Evolutionary conservation across 2,888 invertebrate genomes (phyloP).

Genomic region (Ptycholaimellus sp.): DNA sequence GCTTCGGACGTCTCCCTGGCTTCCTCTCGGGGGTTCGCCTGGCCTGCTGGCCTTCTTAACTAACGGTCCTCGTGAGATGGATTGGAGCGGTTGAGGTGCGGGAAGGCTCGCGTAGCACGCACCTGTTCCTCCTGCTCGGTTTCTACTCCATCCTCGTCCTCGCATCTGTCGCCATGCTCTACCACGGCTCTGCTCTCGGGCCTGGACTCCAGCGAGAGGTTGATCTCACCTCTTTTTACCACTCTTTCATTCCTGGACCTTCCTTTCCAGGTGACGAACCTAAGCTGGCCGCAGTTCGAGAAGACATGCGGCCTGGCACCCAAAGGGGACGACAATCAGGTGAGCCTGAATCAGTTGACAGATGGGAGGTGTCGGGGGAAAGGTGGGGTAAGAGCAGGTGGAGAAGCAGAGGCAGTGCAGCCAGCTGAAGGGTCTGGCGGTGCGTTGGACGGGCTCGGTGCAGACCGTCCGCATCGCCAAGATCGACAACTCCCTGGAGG

Average conservation of each 20-base stretch:
- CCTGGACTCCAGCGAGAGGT: too few relatives aligned
- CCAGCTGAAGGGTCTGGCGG: constrained; percentile 15
- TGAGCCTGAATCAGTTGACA: too few relatives aligned
- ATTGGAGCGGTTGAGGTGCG: too few relatives aligned
- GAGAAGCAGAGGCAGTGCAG: constrained; percentile 12
- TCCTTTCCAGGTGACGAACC: too few relatives aligned
- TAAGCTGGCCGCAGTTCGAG: constrained; percentile 15
- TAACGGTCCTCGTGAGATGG: too few relatives aligned
- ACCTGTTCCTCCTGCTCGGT: constrained; percentile 12
- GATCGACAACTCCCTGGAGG: constrained; percentile 18
- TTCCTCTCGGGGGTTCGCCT: too few relatives aligned
- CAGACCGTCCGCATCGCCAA: constrained; percentile 14
- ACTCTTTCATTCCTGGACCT: too few relatives aligned
- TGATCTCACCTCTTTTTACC: too few relatives aligned
- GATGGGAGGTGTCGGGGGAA: too few relatives aligned
- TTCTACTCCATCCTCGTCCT: constrained; percentile 13
- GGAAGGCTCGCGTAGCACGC: too few relatives aligned
- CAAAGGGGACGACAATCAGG: constrained; percentile 9
- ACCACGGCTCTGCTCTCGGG: constrained; percentile 10
- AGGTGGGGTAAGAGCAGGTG: constrained; percentile 15
- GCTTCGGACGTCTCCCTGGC: too few relatives aligned
- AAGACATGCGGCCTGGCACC: constrained; percentile 11
- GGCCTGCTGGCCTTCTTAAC: too few relatives aligned
- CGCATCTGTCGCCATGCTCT: constrained; percentile 15
- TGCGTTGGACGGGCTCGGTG: constrained; percentile 16